These are phyloP conservation scores for Nyctalus aviator DNA, from an alignment of 2,797 vertebrate species.

Conservation along the genomic window DNA sequence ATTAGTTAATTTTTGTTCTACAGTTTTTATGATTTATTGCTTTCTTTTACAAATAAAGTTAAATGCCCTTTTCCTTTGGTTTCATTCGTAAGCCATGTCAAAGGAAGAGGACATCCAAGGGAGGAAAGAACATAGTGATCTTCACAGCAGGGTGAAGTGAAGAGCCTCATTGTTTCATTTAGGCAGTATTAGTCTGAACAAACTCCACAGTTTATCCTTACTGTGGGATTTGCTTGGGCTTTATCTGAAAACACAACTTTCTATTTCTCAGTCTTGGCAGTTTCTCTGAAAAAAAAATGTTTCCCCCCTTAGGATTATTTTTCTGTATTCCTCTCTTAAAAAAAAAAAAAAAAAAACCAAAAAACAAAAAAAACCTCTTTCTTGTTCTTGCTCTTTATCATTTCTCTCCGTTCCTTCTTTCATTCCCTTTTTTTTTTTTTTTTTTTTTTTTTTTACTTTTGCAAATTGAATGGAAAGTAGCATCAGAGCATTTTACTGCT, in stretches of 20 bases:
- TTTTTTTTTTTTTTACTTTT: neutral
- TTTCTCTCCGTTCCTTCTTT: neutral
- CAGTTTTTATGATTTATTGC: neutral
- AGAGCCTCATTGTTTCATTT: neutral
- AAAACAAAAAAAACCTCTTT: neutral
- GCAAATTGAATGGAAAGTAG: neutral
- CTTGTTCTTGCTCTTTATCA: neutral
- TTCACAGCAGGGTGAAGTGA: neutral
- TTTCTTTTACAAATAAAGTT: slow-evolving; percentile 34
- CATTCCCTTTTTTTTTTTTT: neutral
- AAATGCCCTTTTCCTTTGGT: neutral
- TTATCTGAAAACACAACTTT: neutral
- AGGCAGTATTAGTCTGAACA: neutral
- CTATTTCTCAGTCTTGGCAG: neutral
- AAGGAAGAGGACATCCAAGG: neutral
- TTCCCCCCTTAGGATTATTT: neutral
- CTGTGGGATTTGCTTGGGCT: neutral
- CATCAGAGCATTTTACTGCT: neutral
- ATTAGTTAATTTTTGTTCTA: neutral
- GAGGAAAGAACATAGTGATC: neutral
- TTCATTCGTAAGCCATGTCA: neutral
- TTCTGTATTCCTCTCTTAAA: neutral
- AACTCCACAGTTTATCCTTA: neutral
- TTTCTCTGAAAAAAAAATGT: neutral
- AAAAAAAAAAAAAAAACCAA: too few relatives aligned